These are phyloP conservation scores for Philopedon plagiatum DNA, from an alignment of 2,888 invertebrate genomes.

Conservation along the genomic window DNA sequence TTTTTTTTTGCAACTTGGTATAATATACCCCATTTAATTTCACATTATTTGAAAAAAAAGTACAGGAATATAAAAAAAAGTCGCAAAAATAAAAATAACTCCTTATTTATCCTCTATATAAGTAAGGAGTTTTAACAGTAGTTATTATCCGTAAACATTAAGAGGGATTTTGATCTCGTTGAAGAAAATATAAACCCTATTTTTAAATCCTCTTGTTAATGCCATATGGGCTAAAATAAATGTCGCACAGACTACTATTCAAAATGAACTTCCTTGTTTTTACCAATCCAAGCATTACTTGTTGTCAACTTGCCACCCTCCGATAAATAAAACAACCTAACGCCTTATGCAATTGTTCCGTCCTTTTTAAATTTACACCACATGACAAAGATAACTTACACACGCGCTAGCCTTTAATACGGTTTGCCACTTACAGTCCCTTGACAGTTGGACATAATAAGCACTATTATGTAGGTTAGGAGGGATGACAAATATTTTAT, in stretches of 20 bases:
- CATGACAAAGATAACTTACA: neutral
- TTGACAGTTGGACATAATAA: constrained; percentile 14
- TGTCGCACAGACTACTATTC: neutral
- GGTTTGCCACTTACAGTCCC: constrained; percentile 12
- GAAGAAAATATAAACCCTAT: neutral
- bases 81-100: no score
- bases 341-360: neutral
- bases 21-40: no score
- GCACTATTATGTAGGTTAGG: constrained; percentile 28
- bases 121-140: no score
- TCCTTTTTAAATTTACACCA: neutral
- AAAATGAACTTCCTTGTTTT: constrained; percentile 24
- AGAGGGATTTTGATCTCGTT: no score
- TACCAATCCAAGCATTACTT: constrained; percentile 14
- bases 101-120: no score
- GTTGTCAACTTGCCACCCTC: constrained; percentile 29
- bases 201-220: neutral
- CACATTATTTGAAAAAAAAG: no score
- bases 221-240: constrained; percentile 34
- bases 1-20: no score
- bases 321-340: constrained; percentile 10
- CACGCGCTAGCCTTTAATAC: neutral
- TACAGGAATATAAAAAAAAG: no score
- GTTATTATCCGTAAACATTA: no score
- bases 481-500: constrained; percentile 26